A percentile compares a stretch with the other conserved stretches of the same genome.
Evolutionary conservation across 2,797 vertebrate species (phyloP).

Genomic region (Pteronotus mesoamericanus): DNA sequence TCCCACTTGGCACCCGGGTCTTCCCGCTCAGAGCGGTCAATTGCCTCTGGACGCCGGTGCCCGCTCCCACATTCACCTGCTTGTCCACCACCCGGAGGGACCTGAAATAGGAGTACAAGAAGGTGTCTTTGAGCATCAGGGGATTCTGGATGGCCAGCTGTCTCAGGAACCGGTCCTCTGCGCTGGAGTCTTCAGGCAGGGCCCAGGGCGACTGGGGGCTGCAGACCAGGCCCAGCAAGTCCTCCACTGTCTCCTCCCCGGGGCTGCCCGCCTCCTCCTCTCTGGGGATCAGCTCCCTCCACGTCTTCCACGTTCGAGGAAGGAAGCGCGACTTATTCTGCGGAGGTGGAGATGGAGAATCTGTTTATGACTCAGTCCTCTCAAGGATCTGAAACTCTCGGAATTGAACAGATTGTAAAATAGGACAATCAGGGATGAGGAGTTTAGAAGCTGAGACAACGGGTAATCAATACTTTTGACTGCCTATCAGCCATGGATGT

Average conservation of each 20-base stretch:
- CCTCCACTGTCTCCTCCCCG: conserved; percentile 74
- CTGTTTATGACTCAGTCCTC: not conserved
- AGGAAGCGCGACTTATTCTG: conserved; percentile 77
- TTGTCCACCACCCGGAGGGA: conserved; percentile 83
- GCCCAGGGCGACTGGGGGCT: conserved; percentile 86
- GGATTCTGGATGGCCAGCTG: conserved; percentile 80
- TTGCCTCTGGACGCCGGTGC: too few relatives aligned
- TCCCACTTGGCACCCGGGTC: not conserved
- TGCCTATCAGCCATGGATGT: not conserved
- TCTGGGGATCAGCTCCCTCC: not conserved
- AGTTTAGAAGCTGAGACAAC: not conserved
- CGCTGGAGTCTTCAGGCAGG: conserved; percentile 67
- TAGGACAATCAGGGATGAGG: not conserved
- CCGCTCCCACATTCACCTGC: conserved; percentile 80
- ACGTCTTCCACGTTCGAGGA: not conserved
- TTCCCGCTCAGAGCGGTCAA: not conserved
- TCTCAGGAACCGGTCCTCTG: conserved; percentile 80
- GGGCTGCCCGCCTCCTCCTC: not conserved
- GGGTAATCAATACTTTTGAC: not conserved
- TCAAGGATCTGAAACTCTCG: not conserved
- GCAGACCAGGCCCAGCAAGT: conserved; percentile 81
- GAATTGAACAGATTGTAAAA: not conserved
- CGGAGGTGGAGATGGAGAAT: not conserved
- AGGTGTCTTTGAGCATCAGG: not conserved
- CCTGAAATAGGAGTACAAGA: conserved; percentile 80